These are phyloP conservation scores for Ecliptopera silaceata DNA, from an alignment of 2,888 invertebrate species.

Conservation along the genomic window DNA sequence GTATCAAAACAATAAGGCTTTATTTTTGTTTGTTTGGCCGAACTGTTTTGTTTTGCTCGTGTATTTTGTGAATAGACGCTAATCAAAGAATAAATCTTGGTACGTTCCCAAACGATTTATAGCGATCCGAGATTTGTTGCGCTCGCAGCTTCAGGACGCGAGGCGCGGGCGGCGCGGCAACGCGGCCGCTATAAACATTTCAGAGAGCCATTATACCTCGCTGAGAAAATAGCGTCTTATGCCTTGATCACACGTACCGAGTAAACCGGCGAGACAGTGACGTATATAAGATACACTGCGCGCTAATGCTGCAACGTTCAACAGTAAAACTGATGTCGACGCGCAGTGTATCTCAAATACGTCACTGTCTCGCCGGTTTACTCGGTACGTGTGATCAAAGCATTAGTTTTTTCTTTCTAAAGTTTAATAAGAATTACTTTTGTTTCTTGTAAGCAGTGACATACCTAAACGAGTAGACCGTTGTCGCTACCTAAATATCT, in stretches of 20 bases:
- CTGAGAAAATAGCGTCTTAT: slow-evolving; percentile 62
- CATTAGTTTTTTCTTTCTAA: slow-evolving; percentile 62
- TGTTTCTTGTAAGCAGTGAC: slow-evolving; percentile 45
- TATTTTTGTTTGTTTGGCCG: slow-evolving; percentile 24
- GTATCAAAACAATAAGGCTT: slow-evolving; percentile 21
- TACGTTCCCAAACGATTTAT: slow-evolving; percentile 60
- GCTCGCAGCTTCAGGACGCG: slow-evolving; percentile 48
- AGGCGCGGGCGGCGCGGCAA: slow-evolving; percentile 55
- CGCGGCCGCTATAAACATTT: slow-evolving; percentile 67
- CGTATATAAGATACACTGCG: too few species aligned
- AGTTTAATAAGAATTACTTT: slow-evolving; percentile 65
- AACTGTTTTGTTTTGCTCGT: slow-evolving; percentile 38
- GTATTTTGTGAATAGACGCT: slow-evolving; percentile 58
- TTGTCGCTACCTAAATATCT: background rate
- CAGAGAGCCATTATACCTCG: slow-evolving; percentile 65
- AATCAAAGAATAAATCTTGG: slow-evolving; percentile 70
- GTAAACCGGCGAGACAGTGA: too few species aligned
- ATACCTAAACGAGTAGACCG: slow-evolving; percentile 27
- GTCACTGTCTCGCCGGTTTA: too few species aligned
- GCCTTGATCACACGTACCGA: too few species aligned
- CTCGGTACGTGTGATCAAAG: too few species aligned
- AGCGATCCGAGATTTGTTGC: slow-evolving; percentile 70
- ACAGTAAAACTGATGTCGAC: too few species aligned
- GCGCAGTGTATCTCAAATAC: too few species aligned
- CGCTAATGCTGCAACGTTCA: too few species aligned